phyloP scores from a whole-genome alignment of 2,888 invertebrate species.

The Sinotaia quadrata region DNA sequence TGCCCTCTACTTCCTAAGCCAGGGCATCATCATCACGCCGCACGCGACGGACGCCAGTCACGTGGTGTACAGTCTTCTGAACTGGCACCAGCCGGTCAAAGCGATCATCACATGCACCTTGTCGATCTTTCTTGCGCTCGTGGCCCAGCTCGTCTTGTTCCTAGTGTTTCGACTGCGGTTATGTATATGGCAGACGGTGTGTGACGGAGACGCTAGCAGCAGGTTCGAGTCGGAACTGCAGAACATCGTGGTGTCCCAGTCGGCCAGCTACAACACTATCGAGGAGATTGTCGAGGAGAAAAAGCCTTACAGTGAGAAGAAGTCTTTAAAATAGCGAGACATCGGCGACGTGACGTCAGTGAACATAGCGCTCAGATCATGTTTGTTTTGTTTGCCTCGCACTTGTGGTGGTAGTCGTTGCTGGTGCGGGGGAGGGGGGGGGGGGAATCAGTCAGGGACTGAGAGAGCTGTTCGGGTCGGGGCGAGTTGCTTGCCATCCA shows the following conservation, averaged over 20 bases:
- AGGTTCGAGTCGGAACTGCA: constrained; percentile 54
- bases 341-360: no score
- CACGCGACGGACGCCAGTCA: background rate
- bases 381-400: no score
- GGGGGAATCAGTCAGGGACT: background rate
- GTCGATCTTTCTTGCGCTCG: constrained; percentile 53
- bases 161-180: constrained; percentile 49
- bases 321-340: background rate
- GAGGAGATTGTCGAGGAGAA: constrained; percentile 27
- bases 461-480: background rate
- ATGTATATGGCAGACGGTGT: constrained; percentile 47
- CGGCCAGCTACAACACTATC: constrained; percentile 37
- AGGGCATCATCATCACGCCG: constrained; percentile 49
- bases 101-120: constrained; percentile 63
- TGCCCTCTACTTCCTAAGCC: constrained; percentile 65
- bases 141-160: constrained; percentile 55
- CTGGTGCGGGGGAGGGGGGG: background rate
- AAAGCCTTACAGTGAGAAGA: background rate
- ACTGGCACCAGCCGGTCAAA: constrained; percentile 64
- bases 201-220: constrained; percentile 38
- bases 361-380: no score
- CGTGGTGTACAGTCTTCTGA: constrained; percentile 60
- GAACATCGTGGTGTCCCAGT: constrained; percentile 38
- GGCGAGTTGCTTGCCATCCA: no score
- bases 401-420: background rate